These are phyloP conservation scores for Pangasius sanitwongsei DNA, from an alignment of 2,797 vertebrate species.

Conservation along the genomic window DNA sequence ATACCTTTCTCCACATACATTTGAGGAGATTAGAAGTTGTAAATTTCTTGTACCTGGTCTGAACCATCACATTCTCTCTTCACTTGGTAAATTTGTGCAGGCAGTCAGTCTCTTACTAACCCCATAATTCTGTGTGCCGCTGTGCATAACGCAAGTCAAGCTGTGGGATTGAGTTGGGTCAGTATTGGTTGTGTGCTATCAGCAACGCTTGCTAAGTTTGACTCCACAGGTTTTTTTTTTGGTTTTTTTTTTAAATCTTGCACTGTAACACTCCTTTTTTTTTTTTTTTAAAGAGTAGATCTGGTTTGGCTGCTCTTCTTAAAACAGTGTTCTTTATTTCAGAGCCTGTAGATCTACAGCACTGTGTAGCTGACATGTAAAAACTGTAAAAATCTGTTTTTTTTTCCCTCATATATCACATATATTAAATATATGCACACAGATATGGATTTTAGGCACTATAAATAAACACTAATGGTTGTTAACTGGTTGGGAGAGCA, in stretches of 20 bases:
- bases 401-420: too few relatives aligned
- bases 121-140: background rate
- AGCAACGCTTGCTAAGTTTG: background rate
- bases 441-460: background rate
- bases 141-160: background rate
- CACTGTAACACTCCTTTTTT: rapidly evolving
- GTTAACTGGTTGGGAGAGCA: background rate
- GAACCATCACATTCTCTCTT: too few relatives aligned
- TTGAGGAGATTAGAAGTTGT: background rate
- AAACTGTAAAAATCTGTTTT: too few relatives aligned
- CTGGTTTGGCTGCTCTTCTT: background rate
- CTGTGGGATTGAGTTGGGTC: background rate
- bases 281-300: background rate
- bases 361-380: background rate
- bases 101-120: background rate
- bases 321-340: background rate
- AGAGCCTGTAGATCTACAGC: too few relatives aligned
- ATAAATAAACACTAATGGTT: background rate
- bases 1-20: background rate
- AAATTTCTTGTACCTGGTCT: background rate
- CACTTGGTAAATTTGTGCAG: too few relatives aligned
- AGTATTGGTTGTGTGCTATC: background rate
- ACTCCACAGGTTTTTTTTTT: background rate
- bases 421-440: background rate
- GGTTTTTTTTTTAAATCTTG: background rate